phyloP scores from a whole-genome alignment of 2,113 vertebrate species.

The Aptenodytes forsteri region DNA sequence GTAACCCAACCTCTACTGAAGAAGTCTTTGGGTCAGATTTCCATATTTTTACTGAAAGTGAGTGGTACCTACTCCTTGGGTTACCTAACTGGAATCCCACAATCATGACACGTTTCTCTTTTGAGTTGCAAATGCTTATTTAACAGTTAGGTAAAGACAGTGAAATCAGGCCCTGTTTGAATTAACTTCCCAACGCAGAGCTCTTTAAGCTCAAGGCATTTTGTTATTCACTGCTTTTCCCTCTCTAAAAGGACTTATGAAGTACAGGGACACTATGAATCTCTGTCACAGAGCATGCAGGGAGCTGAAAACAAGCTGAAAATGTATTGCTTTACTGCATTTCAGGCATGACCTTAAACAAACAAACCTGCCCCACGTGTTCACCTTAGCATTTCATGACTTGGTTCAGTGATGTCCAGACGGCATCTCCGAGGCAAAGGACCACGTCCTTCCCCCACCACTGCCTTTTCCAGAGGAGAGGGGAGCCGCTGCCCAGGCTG shows the following conservation, averaged over 20 bases:
- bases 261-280: not conserved
- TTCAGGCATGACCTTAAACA: not conserved
- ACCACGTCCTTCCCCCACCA: accelerated
- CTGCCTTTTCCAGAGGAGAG: not conserved
- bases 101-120: not conserved
- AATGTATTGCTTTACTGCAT: not conserved
- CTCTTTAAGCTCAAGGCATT: not conserved
- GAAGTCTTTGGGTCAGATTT: not conserved
- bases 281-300: not conserved
- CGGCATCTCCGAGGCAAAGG: not conserved
- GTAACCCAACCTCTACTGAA: not conserved
- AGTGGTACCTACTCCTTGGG: not conserved
- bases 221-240: not conserved
- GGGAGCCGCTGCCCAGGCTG: accelerated
- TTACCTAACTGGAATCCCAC: not conserved
- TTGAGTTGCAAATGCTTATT: not conserved
- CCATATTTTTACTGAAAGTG: not conserved
- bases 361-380: not conserved
- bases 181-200: not conserved
- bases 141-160: not conserved
- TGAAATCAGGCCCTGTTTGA: not conserved
- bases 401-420: not conserved
- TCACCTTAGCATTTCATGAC: not conserved
- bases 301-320: not conserved
- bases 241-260: not conserved